phyloP scores from a whole-genome alignment of 2,888 invertebrate genomes.

The Noctuana brunneofusca region DNA sequence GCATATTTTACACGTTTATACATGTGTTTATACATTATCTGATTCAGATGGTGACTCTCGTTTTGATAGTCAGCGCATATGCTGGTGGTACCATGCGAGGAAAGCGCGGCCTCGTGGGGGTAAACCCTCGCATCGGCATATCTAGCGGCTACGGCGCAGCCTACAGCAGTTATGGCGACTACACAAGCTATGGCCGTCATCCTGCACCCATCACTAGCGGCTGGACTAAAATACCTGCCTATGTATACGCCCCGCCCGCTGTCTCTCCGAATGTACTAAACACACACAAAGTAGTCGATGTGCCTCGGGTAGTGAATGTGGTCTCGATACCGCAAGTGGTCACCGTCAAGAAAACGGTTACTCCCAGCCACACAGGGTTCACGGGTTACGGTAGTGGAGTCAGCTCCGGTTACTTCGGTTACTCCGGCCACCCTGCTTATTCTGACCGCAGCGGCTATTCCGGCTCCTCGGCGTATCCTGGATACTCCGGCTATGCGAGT shows the following conservation, averaged over 20 bases:
- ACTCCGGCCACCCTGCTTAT: conserved; percentile 33
- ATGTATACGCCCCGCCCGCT: conserved; percentile 21
- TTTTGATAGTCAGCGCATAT: conserved; percentile 3
- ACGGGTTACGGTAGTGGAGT: conserved; percentile 36
- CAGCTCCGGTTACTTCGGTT: conserved; percentile 36
- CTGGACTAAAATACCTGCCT: conserved; percentile 16
- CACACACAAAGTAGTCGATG: conserved; percentile 45
- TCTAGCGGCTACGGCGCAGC: conserved; percentile 38
- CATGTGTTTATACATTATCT: background rate
- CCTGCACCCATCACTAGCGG: conserved; percentile 36
- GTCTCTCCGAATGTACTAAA: conserved; percentile 52
- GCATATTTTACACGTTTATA: background rate
- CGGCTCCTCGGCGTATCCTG: conserved; percentile 34
- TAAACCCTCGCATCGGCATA: conserved; percentile 18
- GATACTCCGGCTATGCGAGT: conserved; percentile 17
- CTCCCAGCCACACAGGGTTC: conserved; percentile 36
- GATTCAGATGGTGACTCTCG: background rate
- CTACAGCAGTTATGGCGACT: conserved; percentile 24
- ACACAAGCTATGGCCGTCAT: conserved; percentile 37
- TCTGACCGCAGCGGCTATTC: conserved; percentile 35
- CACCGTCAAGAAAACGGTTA: conserved; percentile 57
- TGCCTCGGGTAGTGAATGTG: conserved; percentile 52
- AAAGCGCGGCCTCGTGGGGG: conserved; percentile 22
- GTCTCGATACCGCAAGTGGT: conserved; percentile 59
- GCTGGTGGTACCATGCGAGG: conserved; percentile 12